These are phyloP conservation scores for Meghimatium bilineatum DNA, from an alignment of 2,888 invertebrate genomes.

Conservation along the genomic window DNA sequence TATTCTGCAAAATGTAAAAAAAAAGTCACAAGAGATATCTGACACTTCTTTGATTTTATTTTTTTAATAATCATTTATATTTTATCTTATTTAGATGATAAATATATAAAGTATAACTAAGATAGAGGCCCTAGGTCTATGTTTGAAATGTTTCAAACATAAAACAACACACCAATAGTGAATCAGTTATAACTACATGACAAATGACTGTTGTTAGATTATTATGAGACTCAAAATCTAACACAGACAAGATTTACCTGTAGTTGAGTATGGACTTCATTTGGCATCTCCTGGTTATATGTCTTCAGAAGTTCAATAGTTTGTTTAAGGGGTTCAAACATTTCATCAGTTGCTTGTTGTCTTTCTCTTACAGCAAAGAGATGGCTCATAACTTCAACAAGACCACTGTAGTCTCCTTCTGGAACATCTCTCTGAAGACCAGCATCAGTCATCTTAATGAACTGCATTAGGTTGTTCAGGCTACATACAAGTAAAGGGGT, in stretches of 20 bases:
- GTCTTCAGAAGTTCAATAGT: constrained; percentile 94
- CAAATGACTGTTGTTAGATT: no score
- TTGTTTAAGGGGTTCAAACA: constrained; percentile 95
- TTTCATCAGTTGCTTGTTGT: constrained; percentile 90
- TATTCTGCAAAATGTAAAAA: no score
- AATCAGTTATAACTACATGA: no score
- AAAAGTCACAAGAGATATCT: no score
- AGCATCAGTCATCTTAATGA: constrained; percentile 92
- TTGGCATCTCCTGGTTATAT: constrained; percentile 97
- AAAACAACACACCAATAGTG: no score
- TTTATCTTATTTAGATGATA: no score
- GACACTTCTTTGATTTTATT: no score
- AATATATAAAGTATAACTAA: no score
- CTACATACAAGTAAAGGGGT: no score
- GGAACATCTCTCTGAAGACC: constrained; percentile 87
- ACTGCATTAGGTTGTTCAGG: constrained; percentile 89
- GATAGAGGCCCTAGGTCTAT: no score
- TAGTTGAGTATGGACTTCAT: constrained; percentile 91
- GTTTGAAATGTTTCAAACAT: no score
- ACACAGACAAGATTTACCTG: constrained; percentile 18
- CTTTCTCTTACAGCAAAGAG: constrained; percentile 94
- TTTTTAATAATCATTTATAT: no score
- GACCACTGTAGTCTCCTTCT: constrained; percentile 91
- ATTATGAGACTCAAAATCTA: not conserved
- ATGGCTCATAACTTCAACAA: constrained; percentile 95